These are phyloP conservation scores for Lysandra bellargus DNA, from an alignment of 2,888 invertebrate genomes.

Conservation along the genomic window DNA sequence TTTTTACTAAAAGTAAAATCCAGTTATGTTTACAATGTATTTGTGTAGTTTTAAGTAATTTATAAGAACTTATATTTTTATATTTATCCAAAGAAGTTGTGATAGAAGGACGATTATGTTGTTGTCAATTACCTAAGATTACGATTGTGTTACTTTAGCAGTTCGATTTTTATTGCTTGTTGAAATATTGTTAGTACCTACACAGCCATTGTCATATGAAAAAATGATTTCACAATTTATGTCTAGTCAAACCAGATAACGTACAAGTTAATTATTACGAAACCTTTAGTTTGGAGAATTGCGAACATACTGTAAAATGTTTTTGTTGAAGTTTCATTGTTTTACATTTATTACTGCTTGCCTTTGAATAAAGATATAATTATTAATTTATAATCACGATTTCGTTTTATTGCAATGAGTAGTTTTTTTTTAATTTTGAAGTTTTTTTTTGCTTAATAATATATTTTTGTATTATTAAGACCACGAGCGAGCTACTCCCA, in stretches of 20 bases:
- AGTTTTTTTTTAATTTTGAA: not conserved
- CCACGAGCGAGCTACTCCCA: no score
- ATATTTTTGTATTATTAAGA: no score
- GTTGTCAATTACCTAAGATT: slow-evolving; percentile 1
- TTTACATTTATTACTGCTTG: not conserved
- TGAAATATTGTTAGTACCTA: not conserved
- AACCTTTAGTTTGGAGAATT: not conserved
- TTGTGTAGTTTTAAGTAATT: slow-evolving; percentile 1
- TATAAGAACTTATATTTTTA: not conserved
- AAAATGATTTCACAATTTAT: not conserved
- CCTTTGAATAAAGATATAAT: not conserved
- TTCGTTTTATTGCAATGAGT: not conserved
- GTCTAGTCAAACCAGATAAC: slow-evolving; percentile 13
- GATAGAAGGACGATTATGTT: not conserved
- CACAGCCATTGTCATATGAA: not conserved
- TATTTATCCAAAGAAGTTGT: slow-evolving; percentile 9
- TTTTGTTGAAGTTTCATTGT: not conserved
- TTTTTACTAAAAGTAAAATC: not conserved
- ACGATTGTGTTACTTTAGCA: not conserved
- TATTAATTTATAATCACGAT: not conserved
- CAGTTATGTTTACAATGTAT: not conserved
- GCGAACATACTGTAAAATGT: not conserved
- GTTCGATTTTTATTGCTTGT: not conserved
- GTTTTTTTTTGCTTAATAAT: no score
- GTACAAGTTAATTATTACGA: not conserved